Evolutionary conservation across 2,888 invertebrate genomes (phyloP), one percentile per base, ranked within the genome.

Genomic region (Oscheius myriophilus): DNA sequence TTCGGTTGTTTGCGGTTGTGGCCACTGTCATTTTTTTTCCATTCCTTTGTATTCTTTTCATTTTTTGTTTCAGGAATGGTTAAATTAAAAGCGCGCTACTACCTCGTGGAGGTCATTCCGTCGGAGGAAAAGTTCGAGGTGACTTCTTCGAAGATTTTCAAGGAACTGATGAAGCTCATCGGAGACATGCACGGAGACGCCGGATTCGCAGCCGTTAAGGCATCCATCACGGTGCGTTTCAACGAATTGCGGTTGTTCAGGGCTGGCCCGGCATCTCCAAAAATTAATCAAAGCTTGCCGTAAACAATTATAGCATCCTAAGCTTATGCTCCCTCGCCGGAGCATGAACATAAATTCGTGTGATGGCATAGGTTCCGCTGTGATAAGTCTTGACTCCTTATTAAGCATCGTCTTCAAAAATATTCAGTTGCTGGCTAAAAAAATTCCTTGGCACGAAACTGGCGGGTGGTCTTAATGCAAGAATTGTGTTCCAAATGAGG

Each of bases 161-260:
- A 39, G 18, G 77, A 73, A 49, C 16, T 78, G 12, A 73, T 73
- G 61, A 73, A 70, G 41, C 42, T 64, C 6, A 52, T 70, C 7
- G 12, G 53, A 0, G 76, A 75, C 49, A 75, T 79, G 70, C 76
- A 75, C 51, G 79, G 79, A 43, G 79, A 79, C 67, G 46, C 69
- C 0, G 79, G 79, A 42, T 67, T 68, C 51, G 67, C 74, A 0
- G 67, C 75, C 21, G 52, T 77, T 9, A 72, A 71, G 70, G 68
- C 62, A 43, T 75, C 74, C 25, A 49, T 76, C 23, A 69, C 69
- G n/a, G 73, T 76, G 21, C 59, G 49, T 41, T 61, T 7, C 2
- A 33, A 33, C 3, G 33, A 9, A 33, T 33, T 33, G 9, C 33
- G 33, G 33, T 33, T 6, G 33, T 33, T 53, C 16, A n/a, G n/a